Conservation (phyloP, 2,888 invertebrate genomes). For the Cheilosia pagana region DNA sequence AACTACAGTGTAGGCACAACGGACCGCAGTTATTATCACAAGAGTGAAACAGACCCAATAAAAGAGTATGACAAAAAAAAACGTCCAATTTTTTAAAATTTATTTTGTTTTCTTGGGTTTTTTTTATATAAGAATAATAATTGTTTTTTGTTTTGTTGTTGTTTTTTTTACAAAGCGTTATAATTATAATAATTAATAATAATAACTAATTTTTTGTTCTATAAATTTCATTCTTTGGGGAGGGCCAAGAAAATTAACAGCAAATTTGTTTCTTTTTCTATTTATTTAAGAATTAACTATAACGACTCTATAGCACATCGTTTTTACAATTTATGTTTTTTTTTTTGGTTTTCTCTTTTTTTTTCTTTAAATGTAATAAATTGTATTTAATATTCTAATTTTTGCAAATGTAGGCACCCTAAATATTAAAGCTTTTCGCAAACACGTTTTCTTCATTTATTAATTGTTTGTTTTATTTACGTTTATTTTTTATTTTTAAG, state of each 20-base stretch:
- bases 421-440: conserved; percentile 84
- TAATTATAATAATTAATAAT: conserved; percentile 73
- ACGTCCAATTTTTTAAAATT: conserved; percentile 78
- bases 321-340: conserved; percentile 70
- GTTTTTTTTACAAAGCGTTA: conserved; percentile 73
- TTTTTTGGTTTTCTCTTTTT: conserved; percentile 46
- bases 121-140: conserved; percentile 74
- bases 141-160: conserved; percentile 64
- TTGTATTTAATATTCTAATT: conserved; percentile 80
- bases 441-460: conserved; percentile 82
- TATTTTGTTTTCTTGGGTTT: conserved; percentile 71
- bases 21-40: too few relatives aligned
- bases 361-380: conserved; percentile 78
- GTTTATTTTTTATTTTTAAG: conserved; percentile 69
- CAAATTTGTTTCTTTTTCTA: conserved; percentile 74
- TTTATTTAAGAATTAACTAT: conserved; percentile 76
- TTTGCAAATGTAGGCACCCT: conserved; percentile 84
- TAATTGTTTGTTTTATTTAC: conserved; percentile 75
- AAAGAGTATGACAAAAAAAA: neutral
- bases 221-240: conserved; percentile 73
- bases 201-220: conserved; percentile 68
- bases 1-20: too few relatives aligned
- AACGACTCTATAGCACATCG: conserved; percentile 76
- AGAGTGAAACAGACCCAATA: too few relatives aligned
- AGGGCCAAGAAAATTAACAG: conserved; percentile 74